Conservation (phyloP, 2,113 vertebrate species). For the Chloropsis hardwickii region DNA sequence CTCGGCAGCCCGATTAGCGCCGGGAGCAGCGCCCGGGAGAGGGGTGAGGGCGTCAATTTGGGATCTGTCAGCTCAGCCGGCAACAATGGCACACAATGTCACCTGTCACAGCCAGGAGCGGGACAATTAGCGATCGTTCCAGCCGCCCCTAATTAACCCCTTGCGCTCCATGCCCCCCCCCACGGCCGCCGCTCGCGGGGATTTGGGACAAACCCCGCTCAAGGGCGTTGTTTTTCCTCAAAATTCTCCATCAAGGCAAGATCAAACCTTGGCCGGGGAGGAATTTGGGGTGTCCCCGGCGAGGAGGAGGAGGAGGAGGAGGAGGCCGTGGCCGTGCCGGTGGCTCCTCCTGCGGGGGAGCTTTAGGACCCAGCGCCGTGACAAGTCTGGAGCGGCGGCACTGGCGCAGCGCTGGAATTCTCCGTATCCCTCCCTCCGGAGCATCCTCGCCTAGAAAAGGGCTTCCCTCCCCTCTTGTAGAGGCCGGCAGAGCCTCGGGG, state of each 20-base stretch:
- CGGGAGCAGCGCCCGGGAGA: not conserved
- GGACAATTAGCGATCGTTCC: not conserved
- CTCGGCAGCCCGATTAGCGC: rapidly evolving
- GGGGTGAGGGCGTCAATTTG: not conserved
- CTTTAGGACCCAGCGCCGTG: slow-evolving; percentile 88
- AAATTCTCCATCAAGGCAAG: rapidly evolving
- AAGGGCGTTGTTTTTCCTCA: rapidly evolving
- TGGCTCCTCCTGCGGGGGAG: not conserved
- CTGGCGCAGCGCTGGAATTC: slow-evolving; percentile 75
- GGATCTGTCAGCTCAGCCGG: not conserved
- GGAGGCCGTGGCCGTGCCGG: not conserved
- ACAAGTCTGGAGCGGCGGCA: slow-evolving; percentile 79
- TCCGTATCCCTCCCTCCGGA: slow-evolving; percentile 25
- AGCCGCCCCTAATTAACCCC: not conserved
- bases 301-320: not conserved
- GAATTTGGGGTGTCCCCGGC: not conserved
- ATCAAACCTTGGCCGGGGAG: not conserved
- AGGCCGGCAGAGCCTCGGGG: not conserved
- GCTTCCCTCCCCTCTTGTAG: not conserved
- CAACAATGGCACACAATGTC: not conserved
- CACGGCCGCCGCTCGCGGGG: not conserved
- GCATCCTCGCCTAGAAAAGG: slow-evolving; percentile 37
- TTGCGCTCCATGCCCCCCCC: rapidly evolving
- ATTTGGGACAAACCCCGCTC: not conserved
- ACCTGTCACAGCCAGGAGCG: not conserved